Percentiles rank a stretch among this genome's conserved stretches.
phyloP scores from a whole-genome alignment of 2,888 invertebrate genomes.

The Mimas tiliae region DNA sequence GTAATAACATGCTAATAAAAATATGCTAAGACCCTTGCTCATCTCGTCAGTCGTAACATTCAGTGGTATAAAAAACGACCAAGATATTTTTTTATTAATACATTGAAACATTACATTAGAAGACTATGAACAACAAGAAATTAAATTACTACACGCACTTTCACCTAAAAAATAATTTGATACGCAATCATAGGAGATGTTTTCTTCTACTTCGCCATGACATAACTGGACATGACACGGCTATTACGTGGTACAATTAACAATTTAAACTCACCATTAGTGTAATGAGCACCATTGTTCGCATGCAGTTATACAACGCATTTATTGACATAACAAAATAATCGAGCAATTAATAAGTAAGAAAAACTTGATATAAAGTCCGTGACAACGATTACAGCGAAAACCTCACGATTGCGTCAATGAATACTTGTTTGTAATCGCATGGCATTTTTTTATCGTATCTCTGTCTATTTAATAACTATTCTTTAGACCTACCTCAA shows the following conservation, averaged over 20 bases:
- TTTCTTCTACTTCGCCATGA: not conserved
- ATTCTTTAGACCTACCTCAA: constrained; percentile 45
- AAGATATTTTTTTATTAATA: too few relatives aligned
- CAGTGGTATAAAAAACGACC: too few relatives aligned
- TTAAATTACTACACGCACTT: too few relatives aligned
- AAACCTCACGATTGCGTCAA: constrained; percentile 30
- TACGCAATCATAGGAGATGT: not conserved
- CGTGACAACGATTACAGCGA: constrained; percentile 1
- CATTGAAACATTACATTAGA: too few relatives aligned
- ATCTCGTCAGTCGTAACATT: too few relatives aligned
- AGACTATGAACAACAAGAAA: too few relatives aligned
- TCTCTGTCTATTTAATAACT: not conserved
- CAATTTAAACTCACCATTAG: constrained; percentile 13
- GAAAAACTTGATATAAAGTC: constrained; percentile 28
- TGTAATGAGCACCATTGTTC: constrained; percentile 31
- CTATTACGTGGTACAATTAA: constrained; percentile 8
- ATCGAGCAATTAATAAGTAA: constrained; percentile 37
- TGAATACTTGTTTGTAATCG: not conserved
- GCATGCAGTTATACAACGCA: constrained; percentile 30
- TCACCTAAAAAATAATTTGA: too few relatives aligned
- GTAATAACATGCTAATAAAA: too few relatives aligned
- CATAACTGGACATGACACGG: not conserved
- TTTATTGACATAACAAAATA: constrained; percentile 32
- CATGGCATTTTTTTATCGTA: not conserved
- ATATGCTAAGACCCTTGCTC: too few relatives aligned